phyloP scores from a whole-genome alignment of 2,888 invertebrate species.

The Euplexia lucipara region DNA sequence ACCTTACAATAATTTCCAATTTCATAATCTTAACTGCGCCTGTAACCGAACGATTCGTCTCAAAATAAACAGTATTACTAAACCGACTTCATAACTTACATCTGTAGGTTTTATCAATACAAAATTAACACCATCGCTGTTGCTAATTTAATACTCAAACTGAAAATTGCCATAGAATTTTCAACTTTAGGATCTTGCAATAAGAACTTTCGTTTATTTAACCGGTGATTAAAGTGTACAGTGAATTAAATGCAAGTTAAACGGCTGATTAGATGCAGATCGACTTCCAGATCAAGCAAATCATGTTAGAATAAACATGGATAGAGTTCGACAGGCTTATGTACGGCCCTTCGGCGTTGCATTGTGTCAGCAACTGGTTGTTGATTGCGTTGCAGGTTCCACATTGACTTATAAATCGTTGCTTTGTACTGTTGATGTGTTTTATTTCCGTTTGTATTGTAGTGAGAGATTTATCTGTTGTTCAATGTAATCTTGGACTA shows the following conservation, averaged over 20 bases:
- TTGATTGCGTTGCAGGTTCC: constrained; percentile 55
- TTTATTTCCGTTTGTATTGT: constrained; percentile 57
- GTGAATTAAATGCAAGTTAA: constrained; percentile 62
- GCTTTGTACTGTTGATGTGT: constrained; percentile 62
- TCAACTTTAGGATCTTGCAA: not conserved
- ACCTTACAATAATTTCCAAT: constrained; percentile 27
- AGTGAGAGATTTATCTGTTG: constrained; percentile 43
- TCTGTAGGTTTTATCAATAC: constrained; percentile 58
- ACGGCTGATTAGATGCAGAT: constrained; percentile 69
- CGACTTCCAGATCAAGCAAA: constrained; percentile 71
- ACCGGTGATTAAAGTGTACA: constrained; percentile 35
- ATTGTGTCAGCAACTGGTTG: constrained; percentile 51
- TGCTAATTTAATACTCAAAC: constrained; percentile 38
- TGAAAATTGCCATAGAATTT: constrained; percentile 1
- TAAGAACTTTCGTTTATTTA: constrained; percentile 8
- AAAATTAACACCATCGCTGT: constrained; percentile 60
- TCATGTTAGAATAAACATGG: constrained; percentile 73
- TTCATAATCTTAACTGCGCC: constrained; percentile 22
- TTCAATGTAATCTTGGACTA: constrained; percentile 41
- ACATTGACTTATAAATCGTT: constrained; percentile 59
- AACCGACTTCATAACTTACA: constrained; percentile 55
- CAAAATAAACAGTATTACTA: constrained; percentile 51
- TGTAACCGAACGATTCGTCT: constrained; percentile 53
- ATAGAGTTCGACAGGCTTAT: constrained; percentile 65
- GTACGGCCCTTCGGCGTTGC: constrained; percentile 34